These are phyloP conservation scores for Adoxophyes honmai DNA, from an alignment of 1,140 invertebrate species.

Conservation along the genomic window DNA sequence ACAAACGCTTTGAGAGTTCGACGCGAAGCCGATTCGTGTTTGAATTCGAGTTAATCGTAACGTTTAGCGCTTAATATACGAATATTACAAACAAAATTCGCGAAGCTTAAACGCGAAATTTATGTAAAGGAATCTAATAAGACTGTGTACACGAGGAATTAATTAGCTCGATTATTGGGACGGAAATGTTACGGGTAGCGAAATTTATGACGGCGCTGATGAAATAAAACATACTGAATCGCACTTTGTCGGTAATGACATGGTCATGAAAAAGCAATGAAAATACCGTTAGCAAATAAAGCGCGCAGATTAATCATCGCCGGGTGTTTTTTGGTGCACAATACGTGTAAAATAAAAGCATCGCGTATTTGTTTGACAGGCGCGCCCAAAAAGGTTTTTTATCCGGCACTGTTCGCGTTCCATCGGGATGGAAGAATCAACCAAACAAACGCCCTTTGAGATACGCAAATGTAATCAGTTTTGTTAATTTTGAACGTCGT, in stretches of 20 bases:
- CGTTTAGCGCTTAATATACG: conserved; percentile 12
- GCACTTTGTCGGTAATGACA: too few species aligned
- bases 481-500: conserved; percentile 59
- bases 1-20: conserved; percentile 48
- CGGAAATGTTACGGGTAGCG: background rate
- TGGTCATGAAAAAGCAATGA: too few species aligned
- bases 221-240: too few species aligned
- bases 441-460: conserved; percentile 56
- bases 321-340: conserved; percentile 1
- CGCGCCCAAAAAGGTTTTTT: conserved; percentile 20
- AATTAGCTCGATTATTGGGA: conserved; percentile 2
- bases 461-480: conserved; percentile 62
- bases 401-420: conserved; percentile 23
- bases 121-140: conserved; percentile 12
- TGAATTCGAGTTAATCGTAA: conserved; percentile 30
- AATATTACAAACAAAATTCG: conserved; percentile 10
- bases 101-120: conserved; percentile 13
- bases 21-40: conserved; percentile 30
- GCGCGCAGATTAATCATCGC: conserved; percentile 3
- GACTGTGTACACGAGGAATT: conserved; percentile 7
- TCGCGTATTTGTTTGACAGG: background rate
- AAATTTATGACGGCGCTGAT: too few species aligned
- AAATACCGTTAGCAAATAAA: background rate
- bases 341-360: conserved; percentile 15
- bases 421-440: conserved; percentile 49